A percentile compares a stretch with the other conserved stretches of the same genome.
Conservation (phyloP, 2,888 invertebrate genomes). For the Drosophila nr. fundita region DNA sequence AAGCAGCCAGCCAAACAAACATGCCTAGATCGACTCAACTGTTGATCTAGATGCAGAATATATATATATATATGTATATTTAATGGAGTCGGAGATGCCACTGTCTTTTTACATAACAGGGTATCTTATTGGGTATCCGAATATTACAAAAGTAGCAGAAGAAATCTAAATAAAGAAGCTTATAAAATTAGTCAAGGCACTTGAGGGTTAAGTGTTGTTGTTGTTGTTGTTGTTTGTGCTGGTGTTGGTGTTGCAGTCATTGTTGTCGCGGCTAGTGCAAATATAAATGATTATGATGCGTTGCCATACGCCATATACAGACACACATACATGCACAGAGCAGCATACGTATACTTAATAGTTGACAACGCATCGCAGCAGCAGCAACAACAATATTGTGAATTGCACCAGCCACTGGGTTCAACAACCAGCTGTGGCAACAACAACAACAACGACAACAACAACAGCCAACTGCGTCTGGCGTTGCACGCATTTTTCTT, state of each 20-base stretch:
- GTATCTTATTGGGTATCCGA: neutral
- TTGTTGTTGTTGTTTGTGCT: constrained; percentile 14
- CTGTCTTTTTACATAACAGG: neutral
- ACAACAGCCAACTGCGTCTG: constrained; percentile 2
- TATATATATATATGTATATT: neutral
- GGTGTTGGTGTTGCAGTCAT: constrained; percentile 38
- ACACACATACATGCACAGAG: constrained; percentile 23
- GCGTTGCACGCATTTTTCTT: constrained; percentile 76
- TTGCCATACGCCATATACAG: constrained; percentile 46
- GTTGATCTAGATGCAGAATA: neutral
- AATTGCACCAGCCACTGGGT: constrained; percentile 58
- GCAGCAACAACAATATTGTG: constrained; percentile 46
- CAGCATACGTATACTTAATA: constrained; percentile 50
- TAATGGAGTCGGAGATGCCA: neutral
- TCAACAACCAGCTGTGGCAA: constrained; percentile 61
- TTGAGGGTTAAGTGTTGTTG: constrained; percentile 20
- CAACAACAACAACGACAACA: constrained; percentile 18
- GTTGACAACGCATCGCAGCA: constrained; percentile 57
- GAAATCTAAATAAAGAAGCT: constrained; percentile 60
- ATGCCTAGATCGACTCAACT: neutral
- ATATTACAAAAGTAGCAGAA: constrained; percentile 23
- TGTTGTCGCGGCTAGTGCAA: constrained; percentile 67
- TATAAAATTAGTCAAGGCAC: constrained; percentile 77
- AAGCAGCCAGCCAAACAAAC: neutral
- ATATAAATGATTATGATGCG: constrained; percentile 81